Conservation (phyloP, 2,888 invertebrate species). For the Malachius bipustulatus region DNA sequence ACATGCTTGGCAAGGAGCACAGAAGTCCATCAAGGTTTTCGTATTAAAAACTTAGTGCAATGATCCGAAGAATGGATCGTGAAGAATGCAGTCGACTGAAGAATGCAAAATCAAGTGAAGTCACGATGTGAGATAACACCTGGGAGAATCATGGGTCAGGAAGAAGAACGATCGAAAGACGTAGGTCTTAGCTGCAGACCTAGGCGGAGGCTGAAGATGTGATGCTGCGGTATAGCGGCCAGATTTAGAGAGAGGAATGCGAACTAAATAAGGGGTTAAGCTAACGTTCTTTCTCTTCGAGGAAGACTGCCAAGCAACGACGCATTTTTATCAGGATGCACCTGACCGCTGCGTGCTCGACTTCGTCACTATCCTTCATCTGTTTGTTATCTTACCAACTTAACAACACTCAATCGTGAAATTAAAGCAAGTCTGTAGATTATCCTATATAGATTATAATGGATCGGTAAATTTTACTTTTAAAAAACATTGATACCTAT, state of each 20-base stretch:
- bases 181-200: slow-evolving; percentile 15
- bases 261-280: slow-evolving; percentile 17
- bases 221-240: slow-evolving; percentile 11
- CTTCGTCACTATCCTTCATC: no score
- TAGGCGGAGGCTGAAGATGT: slow-evolving; percentile 9
- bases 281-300: slow-evolving; percentile 12
- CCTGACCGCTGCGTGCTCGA: not conserved
- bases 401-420: no score
- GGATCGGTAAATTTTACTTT: no score
- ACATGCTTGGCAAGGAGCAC: no score
- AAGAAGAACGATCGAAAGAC: slow-evolving; percentile 19
- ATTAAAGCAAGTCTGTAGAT: no score
- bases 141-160: not conserved
- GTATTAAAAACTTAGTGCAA: slow-evolving; percentile 30
- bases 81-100: slow-evolving; percentile 32
- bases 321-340: not conserved
- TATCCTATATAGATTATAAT: no score
- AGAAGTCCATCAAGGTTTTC: slow-evolving; percentile 27
- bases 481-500: no score
- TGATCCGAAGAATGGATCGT: slow-evolving; percentile 30
- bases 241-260: slow-evolving; percentile 16
- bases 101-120: slow-evolving; percentile 33
- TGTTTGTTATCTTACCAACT: no score
- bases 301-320: slow-evolving; percentile 10
- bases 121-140: slow-evolving; percentile 9